These are phyloP conservation scores for Dugesia japonica DNA, from an alignment of 2,888 invertebrate genomes.

Conservation along the genomic window DNA sequence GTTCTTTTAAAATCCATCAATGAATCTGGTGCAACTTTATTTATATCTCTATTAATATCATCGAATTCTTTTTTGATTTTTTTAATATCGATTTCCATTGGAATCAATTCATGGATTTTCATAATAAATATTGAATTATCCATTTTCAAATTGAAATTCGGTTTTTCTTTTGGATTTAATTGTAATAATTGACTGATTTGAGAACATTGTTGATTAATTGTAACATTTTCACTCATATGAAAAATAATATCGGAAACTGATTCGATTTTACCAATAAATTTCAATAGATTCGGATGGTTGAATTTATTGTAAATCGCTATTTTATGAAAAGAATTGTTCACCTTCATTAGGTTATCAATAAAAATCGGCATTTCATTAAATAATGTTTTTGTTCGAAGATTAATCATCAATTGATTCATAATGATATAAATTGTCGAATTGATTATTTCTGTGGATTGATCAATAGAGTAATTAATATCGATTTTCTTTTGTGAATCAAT, in stretches of 20 bases:
- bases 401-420: neutral
- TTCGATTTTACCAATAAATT: neutral
- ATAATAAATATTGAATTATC: neutral
- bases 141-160: neutral
- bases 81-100: neutral
- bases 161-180: neutral
- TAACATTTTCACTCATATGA: neutral
- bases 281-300: neutral
- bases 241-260: neutral
- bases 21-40: neutral
- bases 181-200: neutral
- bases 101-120: neutral
- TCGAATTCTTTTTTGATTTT: neutral
- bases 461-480: neutral
- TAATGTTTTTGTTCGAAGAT: neutral
- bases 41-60: neutral
- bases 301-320: neutral
- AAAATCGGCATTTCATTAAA: neutral
- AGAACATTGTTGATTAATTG: neutral
- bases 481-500: neutral
- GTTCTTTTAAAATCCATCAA: neutral
- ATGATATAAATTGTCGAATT: neutral
- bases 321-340: neutral
- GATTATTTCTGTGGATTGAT: neutral
- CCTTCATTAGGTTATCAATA: neutral